Evolutionary conservation across 2,113 vertebrate genomes (phyloP).

Genomic region (Psophia crepitans): DNA sequence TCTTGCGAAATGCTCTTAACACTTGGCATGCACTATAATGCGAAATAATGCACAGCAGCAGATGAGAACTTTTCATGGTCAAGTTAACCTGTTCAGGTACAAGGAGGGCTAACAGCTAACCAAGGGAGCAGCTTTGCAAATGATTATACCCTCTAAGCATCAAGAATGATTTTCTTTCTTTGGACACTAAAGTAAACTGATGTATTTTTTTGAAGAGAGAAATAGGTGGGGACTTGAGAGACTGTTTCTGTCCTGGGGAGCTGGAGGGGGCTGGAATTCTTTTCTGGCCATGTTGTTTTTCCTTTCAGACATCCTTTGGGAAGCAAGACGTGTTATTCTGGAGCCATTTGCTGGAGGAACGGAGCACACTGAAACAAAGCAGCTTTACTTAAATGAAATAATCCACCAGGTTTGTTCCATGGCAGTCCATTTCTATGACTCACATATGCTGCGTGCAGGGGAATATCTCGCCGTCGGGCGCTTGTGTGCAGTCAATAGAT

Average conservation of each 20-base stretch:
- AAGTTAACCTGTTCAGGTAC: not conserved
- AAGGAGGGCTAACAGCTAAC: not conserved
- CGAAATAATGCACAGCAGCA: not conserved
- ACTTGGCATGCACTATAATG: not conserved
- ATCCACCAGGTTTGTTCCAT: not conserved
- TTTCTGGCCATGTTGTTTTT: not conserved
- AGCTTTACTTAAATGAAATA: not conserved
- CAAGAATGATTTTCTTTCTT: not conserved
- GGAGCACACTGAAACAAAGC: not conserved
- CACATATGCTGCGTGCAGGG: accelerated
- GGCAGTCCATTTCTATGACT: too few relatives aligned
- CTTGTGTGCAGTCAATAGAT: not conserved
- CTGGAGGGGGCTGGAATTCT: not conserved
- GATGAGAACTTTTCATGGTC: not conserved
- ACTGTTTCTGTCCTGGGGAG: not conserved
- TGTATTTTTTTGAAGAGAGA: not conserved
- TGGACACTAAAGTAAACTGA: not conserved
- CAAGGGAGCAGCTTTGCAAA: not conserved
- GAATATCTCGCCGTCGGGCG: not conserved
- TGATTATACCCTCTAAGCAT: not conserved
- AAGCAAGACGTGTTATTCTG: not conserved
- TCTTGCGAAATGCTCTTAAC: not conserved
- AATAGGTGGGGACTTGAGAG: not conserved
- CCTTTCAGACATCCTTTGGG: not conserved
- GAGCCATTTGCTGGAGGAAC: not conserved